These are phyloP conservation scores for Agriotes lineatus DNA, from an alignment of 2,888 invertebrate genomes.

Conservation along the genomic window DNA sequence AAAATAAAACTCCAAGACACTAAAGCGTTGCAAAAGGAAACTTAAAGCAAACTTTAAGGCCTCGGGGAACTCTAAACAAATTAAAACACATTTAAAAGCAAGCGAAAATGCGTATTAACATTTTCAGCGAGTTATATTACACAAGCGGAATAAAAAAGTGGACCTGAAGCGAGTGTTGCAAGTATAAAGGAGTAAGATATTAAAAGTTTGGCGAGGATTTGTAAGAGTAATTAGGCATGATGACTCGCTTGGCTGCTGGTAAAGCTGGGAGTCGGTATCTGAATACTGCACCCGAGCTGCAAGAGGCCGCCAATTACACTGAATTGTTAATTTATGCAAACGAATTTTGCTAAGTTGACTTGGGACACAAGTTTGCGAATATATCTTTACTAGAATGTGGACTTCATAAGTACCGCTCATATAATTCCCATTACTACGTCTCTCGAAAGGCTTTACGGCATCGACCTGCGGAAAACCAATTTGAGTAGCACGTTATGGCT, in stretches of 20 bases:
- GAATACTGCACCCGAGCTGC: conserved; percentile 51
- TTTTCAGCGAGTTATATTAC: conserved; percentile 32
- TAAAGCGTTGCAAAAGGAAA: no score
- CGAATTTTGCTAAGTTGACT: conserved; percentile 53
- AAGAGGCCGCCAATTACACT: conserved; percentile 53
- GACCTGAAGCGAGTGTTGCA: conserved; percentile 40
- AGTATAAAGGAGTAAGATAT: conserved; percentile 54
- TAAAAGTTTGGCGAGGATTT: conserved; percentile 60
- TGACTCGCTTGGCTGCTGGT: conserved; percentile 54
- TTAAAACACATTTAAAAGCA: conserved; percentile 48
- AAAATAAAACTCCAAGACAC: no score
- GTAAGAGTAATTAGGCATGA: conserved; percentile 60
- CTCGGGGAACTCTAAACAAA: conserved; percentile 45
- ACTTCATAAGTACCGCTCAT: conserved; percentile 25
- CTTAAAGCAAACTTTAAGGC: conserved; percentile 22
- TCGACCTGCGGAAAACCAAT: no score
- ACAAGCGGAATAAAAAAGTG: conserved; percentile 38
- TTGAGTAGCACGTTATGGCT: no score
- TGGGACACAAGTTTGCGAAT: conserved; percentile 46
- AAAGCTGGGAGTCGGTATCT: conserved; percentile 48
- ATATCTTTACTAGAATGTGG: conserved; percentile 36
- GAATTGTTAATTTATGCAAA: conserved; percentile 60
- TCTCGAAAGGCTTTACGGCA: no score
- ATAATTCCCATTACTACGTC: no score
- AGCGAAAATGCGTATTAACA: conserved; percentile 41